Evolutionary conservation across 2,797 vertebrate species (phyloP), one percentile per base, ranked within the genome.

Genomic region (Argyrosomus regius): DNA sequence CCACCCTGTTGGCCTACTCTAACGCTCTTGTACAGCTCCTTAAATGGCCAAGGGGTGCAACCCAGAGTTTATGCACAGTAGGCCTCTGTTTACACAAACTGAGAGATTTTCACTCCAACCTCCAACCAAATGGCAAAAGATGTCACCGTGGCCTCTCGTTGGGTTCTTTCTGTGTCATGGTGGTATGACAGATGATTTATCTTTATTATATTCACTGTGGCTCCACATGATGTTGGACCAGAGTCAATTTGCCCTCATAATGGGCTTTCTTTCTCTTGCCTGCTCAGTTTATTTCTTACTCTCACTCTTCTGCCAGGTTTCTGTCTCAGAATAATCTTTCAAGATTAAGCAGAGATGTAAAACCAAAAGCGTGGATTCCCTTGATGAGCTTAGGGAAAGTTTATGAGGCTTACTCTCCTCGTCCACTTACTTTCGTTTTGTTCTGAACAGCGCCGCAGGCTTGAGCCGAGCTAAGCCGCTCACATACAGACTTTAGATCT

Each of bases 341-440:
- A 14, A 82, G 90, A 76, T 92, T 89, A 88, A 59, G 31, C 62
- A 49, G 82, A 74, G 63, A 84, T 84, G 80, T 86, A 61, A 71
- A 84, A 85, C 75, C 78, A 83, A 85, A 86, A 81, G 80, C 58
- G 20, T 88, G 72, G 85, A 75, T 89, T 81, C 78, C 59, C 75
- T 91, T 89, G 86, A 88, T 86, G 86, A 89, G 89, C 87, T 94
- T 85, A 91, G 83, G 72, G 71, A 81, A 86, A 64, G 72, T 90
- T 88, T 85, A 59, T 63, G 80, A 84, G 86, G 88, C 87, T 93
- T 89, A 85, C 86, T 60, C 58, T 49, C 72, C 78, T 69, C 45
- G 50, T 84, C 75, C 82, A 48, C 91, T 91, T 87, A 91, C 87
- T 80, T 84, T 82, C 31, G n/a, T 77, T 86, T 91, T 82, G 85